Evolutionary conservation across 1,140 invertebrate genomes (phyloP), one percentile per base, ranked within the genome.

Genomic region (Elymnias hypermnestra): DNA sequence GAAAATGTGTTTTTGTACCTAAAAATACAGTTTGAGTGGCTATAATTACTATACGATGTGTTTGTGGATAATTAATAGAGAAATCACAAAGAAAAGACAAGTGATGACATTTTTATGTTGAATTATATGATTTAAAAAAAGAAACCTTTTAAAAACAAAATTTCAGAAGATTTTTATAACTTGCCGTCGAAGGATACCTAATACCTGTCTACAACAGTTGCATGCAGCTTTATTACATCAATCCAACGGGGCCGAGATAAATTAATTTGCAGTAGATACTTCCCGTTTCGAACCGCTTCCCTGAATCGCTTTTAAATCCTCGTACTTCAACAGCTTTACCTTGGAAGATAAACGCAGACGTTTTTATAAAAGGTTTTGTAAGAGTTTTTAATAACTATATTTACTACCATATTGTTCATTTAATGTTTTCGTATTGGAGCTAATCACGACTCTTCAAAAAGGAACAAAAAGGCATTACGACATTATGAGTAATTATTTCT

Each of bases 331-430:
- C 72, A 66, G 70, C 75, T 75, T 79, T 59, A 73, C 75, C 77
- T 82, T 82, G 73, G 64, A 63, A 63, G 61, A 67, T 63, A n/a
- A 59, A 65, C 63, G 63, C 56, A 69, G 57, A 45, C 39, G 48
- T 73, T 77, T 83, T 81, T 71, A 41, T 21, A 42, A 57, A 40
- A 48, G 54, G 72, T 78, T 79, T 77, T 78, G 46, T 61, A 49
- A 41, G 53, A 72, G 77, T 79, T 75, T 78, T 48, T 73, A 71
- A 78, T 71, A 63, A 72, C 75, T 63, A 73, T 77, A 72, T 69
- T 78, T 69, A 66, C 42, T 68, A 66, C 58, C 38, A 54, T 53
- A 57, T 53, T 72, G 62, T 72, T 72, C 69, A 65, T 73, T 69
- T 62, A 75, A 72, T 77, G 70, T 64, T 66, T 69, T 68, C 59